A percentile compares a stretch with the other conserved stretches of the same genome.
Conservation (phyloP, 2,113 vertebrate species). For the Formicarius rufipectus region DNA sequence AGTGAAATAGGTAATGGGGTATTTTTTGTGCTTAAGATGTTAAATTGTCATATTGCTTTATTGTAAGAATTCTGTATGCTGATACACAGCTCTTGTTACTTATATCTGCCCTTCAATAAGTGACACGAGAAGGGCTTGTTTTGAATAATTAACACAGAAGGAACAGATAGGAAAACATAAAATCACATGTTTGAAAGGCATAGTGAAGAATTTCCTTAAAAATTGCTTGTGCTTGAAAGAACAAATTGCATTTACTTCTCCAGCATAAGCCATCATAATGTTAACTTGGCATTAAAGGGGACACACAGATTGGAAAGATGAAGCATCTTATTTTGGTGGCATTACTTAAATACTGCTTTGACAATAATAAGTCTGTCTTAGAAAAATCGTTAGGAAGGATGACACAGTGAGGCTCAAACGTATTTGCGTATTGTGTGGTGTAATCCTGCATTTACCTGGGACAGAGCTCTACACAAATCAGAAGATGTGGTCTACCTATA, state of each 20-base stretch:
- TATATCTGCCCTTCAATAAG: neutral
- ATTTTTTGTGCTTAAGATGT: neutral
- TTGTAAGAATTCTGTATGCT: conserved; percentile 7
- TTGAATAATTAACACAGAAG: conserved; percentile 43
- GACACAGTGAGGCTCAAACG: neutral
- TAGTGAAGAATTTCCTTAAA: neutral
- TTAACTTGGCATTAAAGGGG: conserved; percentile 31
- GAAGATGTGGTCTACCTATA: conserved; percentile 13
- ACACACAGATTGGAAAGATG: neutral
- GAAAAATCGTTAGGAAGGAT: neutral
- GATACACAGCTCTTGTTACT: neutral
- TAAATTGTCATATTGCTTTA: neutral
- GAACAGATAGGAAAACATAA: neutral
- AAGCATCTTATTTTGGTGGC: neutral
- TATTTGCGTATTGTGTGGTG: neutral
- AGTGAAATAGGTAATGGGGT: neutral
- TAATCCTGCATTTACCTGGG: neutral
- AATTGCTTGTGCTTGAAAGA: neutral
- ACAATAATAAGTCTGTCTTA: neutral
- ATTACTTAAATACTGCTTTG: conserved; percentile 15
- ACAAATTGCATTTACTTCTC: neutral
- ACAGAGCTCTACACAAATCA: neutral
- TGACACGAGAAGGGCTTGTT: neutral
- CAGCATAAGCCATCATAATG: neutral
- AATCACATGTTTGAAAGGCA: neutral